Base-by-base conservation (phyloP, 1,140 invertebrate species). In the Medauroidea extradentata region DNA sequence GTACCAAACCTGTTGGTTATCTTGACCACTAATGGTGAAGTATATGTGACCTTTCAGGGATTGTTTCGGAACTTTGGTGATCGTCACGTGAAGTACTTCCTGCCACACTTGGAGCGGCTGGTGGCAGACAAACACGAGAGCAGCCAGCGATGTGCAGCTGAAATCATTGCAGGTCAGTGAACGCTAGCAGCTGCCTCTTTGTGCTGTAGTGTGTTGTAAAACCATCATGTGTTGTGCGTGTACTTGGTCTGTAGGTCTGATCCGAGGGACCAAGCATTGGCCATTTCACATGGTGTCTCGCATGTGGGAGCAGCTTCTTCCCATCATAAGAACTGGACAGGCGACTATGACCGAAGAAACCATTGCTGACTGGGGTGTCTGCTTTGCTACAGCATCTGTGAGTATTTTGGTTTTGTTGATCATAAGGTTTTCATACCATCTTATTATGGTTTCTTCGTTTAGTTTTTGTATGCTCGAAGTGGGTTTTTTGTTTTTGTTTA, bases 191-290 rank as follows among this genome's bases (percentile, higher is more conserved):
- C 5, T 7, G 29, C 11, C 29, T 11, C 29, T 4, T 34, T 34
- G 11, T 34, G n/a, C 4, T 9, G 18, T 5, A 14, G 43, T 46
- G 23, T 46, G 18, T 46, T 46, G 18, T 46, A 14, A 46, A n/a
- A n/a, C n/a, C n/a, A n/a, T n/a, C n/a, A 16, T 49, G 18, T 19
- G 25, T 14, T 25, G 8, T 51, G 21, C 13, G 19, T 13, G 14
- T 27, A 11, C 19, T 14, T 29, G 18, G 21, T 24, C 61, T 57
- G 9, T 54, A 73, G 87, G 90, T 7, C 67, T 94, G 0, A 79
- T 96, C 13, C 73, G 83, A 7, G 93, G 91, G 0, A 82, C 85
- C 1, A 93, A 94, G 67, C 87, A 94, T 69, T 96, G 92, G 93
- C 75, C 83, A 1, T 90, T 81, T 64, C 72, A 82, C 0, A 85